Base-by-base conservation (phyloP, 2,797 vertebrate genomes). In the Champsocephalus gunnari region DNA sequence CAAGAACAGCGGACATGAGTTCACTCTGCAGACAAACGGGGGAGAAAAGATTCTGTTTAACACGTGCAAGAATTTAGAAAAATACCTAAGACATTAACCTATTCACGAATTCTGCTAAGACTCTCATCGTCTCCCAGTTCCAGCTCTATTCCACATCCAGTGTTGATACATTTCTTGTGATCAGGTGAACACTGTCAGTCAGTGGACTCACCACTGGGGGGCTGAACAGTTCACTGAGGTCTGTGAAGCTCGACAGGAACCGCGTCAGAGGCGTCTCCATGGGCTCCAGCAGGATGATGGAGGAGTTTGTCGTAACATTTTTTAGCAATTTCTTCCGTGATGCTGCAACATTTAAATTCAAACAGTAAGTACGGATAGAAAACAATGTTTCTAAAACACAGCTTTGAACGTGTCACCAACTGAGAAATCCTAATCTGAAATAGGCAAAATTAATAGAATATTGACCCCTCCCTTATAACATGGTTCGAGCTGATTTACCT, bases 281-380 rank as follows among this genome's bases (percentile, higher is more conserved):
- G 11, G 92, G 95, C 72, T 98, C 95, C 66, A 99, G 91, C 8
- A 99, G 87, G 79, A 99, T 70, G 94, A 96, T 34, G 68, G 95
- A 50, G 8, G 94, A 80, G 49, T 91, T 71, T 0, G 88, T 84
- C 2, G 89, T 94, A 12, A 91, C 82, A 12, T 86, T 92, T 87
- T 94, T 96, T 5, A 95, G 51, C 66, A 95, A 82, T 66, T 87
- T 93, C 71, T 93, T 85, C 55, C 94, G 93, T 7, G 95, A 93
- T 5, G 92, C 98, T 98, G 89, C 13, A 85, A 78, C 58, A 60
- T 55, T 34, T 21, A 73, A 19, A 65, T 21, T 53, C 3, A 66
- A 24, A 41, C 0, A 38, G 8, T 12, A 7, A 24, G 47, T 1
- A 43, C 28, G 7, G 7, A 58, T 24, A 10, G 7, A 73, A 50